Evolutionary conservation across 2,113 vertebrate species (phyloP).

Genomic region (Chionomys nivalis): DNA sequence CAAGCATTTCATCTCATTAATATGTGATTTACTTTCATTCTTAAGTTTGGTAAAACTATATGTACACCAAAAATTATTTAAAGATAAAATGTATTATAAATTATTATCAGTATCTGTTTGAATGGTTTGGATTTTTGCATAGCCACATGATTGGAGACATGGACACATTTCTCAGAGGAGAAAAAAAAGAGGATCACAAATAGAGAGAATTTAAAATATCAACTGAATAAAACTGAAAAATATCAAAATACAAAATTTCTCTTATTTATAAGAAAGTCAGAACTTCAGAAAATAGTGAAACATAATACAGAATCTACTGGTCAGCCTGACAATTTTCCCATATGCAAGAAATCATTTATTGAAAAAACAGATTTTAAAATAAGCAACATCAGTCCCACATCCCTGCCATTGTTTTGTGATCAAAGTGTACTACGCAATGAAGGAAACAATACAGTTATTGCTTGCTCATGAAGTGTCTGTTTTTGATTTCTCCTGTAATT

Average conservation of each 20-base stretch:
- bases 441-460: constrained; percentile 66
- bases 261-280: not conserved
- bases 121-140: not conserved
- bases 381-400: rapidly evolving
- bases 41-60: not conserved
- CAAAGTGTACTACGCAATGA: not conserved
- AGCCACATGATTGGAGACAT: too few species aligned
- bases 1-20: not conserved
- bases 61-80: not conserved
- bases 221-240: not conserved
- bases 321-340: not conserved
- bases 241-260: not conserved
- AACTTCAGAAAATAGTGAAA: not conserved
- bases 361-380: not conserved
- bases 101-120: not conserved
- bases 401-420: not conserved
- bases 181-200: not conserved
- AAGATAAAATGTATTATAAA: not conserved
- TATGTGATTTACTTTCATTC: not conserved
- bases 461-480: constrained; percentile 34
- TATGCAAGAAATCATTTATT: not conserved
- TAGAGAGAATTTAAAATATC: not conserved
- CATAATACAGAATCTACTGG: not conserved
- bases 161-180: not conserved
- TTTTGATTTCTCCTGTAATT: constrained; percentile 75